Conservation (phyloP, 2,888 invertebrate genomes). For the Pristionchus fissidentatus region DNA sequence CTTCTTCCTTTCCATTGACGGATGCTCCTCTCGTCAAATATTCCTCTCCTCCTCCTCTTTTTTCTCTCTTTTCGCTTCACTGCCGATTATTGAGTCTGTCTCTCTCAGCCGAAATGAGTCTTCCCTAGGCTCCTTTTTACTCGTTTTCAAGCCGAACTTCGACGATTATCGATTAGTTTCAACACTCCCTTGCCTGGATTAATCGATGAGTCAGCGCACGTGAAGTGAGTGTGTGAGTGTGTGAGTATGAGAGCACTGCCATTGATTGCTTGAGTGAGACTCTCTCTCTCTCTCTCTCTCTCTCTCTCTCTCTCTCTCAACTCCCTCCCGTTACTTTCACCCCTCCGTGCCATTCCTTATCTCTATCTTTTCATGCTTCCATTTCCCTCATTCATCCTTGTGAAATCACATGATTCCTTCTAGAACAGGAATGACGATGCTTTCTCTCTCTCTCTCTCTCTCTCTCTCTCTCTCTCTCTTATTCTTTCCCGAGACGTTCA, state of each 20-base stretch:
- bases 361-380: neutral
- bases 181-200: neutral
- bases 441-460: neutral
- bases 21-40: conserved; percentile 27
- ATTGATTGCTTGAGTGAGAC: conserved; percentile 41
- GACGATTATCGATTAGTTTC: neutral
- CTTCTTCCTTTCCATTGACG: neutral
- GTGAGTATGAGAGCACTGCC: neutral
- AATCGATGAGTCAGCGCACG: neutral
- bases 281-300: neutral
- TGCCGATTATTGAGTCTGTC: conserved; percentile 35
- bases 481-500: too few species aligned
- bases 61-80: neutral
- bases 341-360: conserved; percentile 27
- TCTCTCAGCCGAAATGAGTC: neutral
- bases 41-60: conserved; percentile 9
- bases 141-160: neutral
- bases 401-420: neutral
- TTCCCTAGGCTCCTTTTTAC: neutral
- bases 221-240: conserved; percentile 4
- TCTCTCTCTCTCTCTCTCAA: neutral
- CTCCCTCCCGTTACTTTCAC: neutral
- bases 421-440: neutral
- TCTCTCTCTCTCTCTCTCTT: too few species aligned
- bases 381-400: neutral